Conservation (phyloP, 2,113 vertebrate species). For the Grus americana region DNA sequence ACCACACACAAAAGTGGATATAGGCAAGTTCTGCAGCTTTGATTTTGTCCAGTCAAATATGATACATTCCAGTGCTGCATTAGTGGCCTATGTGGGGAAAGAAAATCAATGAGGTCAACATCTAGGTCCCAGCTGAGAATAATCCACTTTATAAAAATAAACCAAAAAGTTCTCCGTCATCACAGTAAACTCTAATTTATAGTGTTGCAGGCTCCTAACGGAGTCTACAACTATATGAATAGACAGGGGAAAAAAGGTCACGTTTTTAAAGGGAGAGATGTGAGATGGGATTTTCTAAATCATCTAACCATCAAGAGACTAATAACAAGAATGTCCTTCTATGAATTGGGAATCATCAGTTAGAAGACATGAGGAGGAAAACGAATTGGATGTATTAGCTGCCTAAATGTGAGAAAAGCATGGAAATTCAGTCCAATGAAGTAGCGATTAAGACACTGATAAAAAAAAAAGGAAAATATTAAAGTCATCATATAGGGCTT, state of each 20-base stretch:
- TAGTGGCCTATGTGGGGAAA: background rate
- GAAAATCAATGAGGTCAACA: slow-evolving; percentile 36
- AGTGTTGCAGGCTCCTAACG: background rate
- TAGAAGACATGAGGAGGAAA: background rate
- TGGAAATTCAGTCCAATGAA: background rate
- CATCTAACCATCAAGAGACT: background rate
- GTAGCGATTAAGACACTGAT: background rate
- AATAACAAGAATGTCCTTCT: background rate
- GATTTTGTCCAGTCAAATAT: slow-evolving; percentile 32
- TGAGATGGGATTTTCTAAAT: slow-evolving; percentile 3
- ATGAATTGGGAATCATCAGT: background rate
- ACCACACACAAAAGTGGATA: background rate
- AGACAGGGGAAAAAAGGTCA: background rate
- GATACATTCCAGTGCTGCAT: slow-evolving; percentile 1
- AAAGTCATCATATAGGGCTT: background rate
- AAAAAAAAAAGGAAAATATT: background rate
- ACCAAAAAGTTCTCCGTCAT: background rate
- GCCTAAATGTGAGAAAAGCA: background rate
- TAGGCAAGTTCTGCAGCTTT: slow-evolving; percentile 10
- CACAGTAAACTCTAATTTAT: slow-evolving; percentile 24
- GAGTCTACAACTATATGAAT: background rate
- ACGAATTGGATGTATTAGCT: background rate
- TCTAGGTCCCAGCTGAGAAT: slow-evolving; percentile 27
- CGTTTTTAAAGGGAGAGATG: background rate
- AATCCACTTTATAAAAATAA: slow-evolving; percentile 49